phyloP scores from a whole-genome alignment of 2,113 vertebrate species.

The Athene cunicularia region DNA sequence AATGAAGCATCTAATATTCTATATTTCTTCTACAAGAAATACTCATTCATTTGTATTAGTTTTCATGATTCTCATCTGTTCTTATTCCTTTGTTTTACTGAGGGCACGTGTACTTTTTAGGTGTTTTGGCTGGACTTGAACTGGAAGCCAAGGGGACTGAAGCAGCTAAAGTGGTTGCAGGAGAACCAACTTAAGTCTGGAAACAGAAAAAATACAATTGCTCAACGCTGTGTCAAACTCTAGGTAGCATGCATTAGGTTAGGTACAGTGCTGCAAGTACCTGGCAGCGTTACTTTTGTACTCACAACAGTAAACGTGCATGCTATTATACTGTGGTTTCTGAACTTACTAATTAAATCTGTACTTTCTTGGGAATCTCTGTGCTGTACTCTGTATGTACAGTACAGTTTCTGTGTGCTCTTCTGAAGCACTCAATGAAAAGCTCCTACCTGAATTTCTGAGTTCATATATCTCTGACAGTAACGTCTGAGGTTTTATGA shows the following conservation, averaged over 20 bases:
- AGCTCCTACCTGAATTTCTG: neutral
- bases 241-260: neutral
- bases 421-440: neutral
- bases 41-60: slow-evolving; percentile 41
- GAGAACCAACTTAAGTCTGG: neutral
- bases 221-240: neutral
- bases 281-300: neutral
- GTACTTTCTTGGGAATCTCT: neutral
- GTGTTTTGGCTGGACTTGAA: neutral
- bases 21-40: slow-evolving; percentile 29
- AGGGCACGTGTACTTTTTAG: neutral
- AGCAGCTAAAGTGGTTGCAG: neutral
- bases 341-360: neutral
- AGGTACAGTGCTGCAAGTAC: neutral
- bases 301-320: neutral
- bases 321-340: neutral
- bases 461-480: accelerated
- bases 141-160: neutral
- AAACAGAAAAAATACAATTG: neutral
- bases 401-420: neutral
- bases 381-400: neutral
- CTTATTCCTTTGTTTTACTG: neutral
- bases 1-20: slow-evolving; percentile 47
- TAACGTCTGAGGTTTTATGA: neutral
- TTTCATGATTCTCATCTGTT: slow-evolving; percentile 33